phyloP scores from a whole-genome alignment of 1,140 invertebrate species.

The Heliconius eleuchia region DNA sequence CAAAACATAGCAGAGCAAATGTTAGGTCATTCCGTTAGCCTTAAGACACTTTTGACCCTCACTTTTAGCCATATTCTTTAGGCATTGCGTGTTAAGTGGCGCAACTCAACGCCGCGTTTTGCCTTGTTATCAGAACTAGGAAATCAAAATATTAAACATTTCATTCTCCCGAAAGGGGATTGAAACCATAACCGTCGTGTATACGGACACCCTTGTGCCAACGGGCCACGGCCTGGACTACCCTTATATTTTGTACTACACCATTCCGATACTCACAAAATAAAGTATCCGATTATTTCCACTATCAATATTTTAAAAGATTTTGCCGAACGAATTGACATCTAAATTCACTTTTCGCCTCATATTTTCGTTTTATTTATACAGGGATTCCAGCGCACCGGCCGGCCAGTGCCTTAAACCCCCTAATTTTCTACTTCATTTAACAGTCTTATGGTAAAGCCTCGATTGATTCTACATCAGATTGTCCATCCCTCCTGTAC shows the following conservation, averaged over 20 bases:
- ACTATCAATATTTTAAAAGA: conserved; percentile 31
- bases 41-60: no score
- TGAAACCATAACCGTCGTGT: no score
- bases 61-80: no score
- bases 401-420: conserved; percentile 46
- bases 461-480: conserved; percentile 61
- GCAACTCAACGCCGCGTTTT: no score
- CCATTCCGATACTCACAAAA: neutral
- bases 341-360: conserved; percentile 43
- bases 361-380: conserved; percentile 45
- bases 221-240: no score
- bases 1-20: no score
- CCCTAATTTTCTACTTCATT: conserved; percentile 62
- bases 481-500: conserved; percentile 21
- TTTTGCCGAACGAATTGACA: conserved; percentile 32
- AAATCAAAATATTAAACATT: no score
- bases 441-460: conserved; percentile 62
- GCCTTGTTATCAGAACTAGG: no score
- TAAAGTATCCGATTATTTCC: neutral
- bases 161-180: no score
- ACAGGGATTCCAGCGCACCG: conserved; percentile 35
- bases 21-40: no score
- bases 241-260: neutral
- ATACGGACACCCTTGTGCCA: no score
- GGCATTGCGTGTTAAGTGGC: no score